Conservation (phyloP, 2,888 invertebrate genomes). For the Chrysomela aeneicollis region DNA sequence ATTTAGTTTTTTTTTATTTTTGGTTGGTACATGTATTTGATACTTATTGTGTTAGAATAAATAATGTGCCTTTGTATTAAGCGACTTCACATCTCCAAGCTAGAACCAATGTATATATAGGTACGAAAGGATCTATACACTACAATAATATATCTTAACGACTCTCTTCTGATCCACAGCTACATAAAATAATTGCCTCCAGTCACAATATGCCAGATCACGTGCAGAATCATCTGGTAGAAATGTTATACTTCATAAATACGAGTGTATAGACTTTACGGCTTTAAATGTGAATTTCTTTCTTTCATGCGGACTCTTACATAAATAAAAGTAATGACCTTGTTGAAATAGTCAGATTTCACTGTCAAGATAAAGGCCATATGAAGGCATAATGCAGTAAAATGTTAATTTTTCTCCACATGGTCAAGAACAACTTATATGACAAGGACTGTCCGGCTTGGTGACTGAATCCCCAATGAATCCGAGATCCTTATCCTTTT, state of each 20-base stretch:
- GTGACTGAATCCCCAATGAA: neutral
- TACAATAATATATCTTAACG: neutral
- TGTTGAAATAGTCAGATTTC: slow-evolving; percentile 29
- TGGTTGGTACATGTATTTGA: no score
- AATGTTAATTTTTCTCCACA: slow-evolving; percentile 24
- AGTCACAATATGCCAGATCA: slow-evolving; percentile 20
- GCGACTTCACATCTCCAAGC: no score
- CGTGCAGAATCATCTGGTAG: slow-evolving; percentile 14
- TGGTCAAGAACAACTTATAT: slow-evolving; percentile 8
- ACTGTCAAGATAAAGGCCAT: slow-evolving; percentile 22
- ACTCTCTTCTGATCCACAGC: neutral
- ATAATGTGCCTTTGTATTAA: no score
- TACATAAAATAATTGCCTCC: slow-evolving; percentile 7
- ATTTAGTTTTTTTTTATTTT: no score
- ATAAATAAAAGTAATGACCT: slow-evolving; percentile 25
- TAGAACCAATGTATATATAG: no score
- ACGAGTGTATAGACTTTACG: slow-evolving; percentile 18
- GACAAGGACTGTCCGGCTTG: slow-evolving; percentile 3
- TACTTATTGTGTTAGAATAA: no score
- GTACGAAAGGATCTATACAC: no score
- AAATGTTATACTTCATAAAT: slow-evolving; percentile 23
- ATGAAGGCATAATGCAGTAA: slow-evolving; percentile 23
- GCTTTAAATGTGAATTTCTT: slow-evolving; percentile 13
- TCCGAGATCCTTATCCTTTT: neutral
- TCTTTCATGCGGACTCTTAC: slow-evolving; percentile 25